phyloP scores from a whole-genome alignment of 2,797 vertebrate species.

The Halcyon badia region DNA sequence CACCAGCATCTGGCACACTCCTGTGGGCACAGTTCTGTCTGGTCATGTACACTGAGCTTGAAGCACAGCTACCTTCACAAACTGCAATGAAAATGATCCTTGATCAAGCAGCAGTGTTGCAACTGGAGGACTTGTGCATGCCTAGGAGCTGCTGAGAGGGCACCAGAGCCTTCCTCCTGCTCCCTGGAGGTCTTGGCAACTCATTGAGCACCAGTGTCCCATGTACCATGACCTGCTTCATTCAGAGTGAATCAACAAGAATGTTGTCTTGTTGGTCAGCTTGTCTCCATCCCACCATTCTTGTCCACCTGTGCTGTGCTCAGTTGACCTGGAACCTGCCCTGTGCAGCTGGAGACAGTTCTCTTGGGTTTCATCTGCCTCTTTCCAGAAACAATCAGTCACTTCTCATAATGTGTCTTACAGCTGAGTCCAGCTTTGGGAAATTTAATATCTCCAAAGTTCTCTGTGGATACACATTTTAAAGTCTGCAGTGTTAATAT shows the following conservation, averaged over 20 bases:
- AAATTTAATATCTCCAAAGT: neutral
- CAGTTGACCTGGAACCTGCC: neutral
- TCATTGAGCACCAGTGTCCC: neutral
- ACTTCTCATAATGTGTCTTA: neutral
- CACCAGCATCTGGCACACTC: neutral
- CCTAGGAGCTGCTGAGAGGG: neutral
- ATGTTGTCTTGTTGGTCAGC: neutral
- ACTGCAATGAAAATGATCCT: neutral
- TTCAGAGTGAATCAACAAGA: rapidly evolving
- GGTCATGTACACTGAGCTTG: neutral
- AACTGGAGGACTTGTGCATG: neutral
- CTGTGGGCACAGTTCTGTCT: neutral
- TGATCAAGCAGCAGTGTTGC: neutral
- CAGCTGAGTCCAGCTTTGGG: neutral
- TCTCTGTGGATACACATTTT: neutral
- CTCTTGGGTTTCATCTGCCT: neutral
- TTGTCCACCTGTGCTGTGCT: neutral
- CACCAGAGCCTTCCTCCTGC: neutral
- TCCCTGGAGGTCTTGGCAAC: neutral
- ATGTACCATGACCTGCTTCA: rapidly evolving
- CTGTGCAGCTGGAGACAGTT: neutral
- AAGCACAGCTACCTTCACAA: neutral
- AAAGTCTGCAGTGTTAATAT: neutral
- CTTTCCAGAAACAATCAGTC: neutral
- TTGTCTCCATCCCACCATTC: neutral